phyloP scores from a whole-genome alignment of 1,140 invertebrate species.

The Trichonephila inaurata region DNA sequence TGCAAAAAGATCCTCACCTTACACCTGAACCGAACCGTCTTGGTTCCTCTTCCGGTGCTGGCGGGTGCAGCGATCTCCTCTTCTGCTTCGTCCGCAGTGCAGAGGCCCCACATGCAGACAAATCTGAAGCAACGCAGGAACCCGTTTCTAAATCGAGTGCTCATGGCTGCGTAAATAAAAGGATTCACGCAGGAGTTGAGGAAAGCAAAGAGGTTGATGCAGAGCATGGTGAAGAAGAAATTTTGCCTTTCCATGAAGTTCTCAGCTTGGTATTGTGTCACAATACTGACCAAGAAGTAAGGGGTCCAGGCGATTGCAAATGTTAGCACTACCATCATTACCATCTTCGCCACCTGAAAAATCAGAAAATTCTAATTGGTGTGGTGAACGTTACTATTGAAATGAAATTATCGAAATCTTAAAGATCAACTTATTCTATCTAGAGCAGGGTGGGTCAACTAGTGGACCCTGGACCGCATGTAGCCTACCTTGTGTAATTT shows the following conservation, averaged over 20 bases:
- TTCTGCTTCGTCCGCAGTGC: neutral
- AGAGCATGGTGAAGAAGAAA: constrained; percentile 82
- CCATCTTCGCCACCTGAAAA: constrained; percentile 81
- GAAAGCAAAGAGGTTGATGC: constrained; percentile 82
- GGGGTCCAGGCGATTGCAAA: constrained; percentile 82
- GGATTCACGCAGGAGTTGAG: constrained; percentile 83
- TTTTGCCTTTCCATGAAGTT: constrained; percentile 81
- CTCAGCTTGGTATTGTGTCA: constrained; percentile 80
- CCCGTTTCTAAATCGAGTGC: constrained; percentile 81
- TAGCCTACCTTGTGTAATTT: too few species aligned
- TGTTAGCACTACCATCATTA: constrained; percentile 81
- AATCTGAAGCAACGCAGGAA: constrained; percentile 77
- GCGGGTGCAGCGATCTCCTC: neutral
- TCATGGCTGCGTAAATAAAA: constrained; percentile 82
- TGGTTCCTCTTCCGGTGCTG: neutral
- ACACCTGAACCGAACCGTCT: neutral
- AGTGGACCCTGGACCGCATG: too few species aligned
- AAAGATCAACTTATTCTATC: too few species aligned
- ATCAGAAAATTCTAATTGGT: neutral
- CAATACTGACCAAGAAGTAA: constrained; percentile 81
- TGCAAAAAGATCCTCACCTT: neutral
- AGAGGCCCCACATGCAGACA: constrained; percentile 32
- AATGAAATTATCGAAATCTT: too few species aligned
- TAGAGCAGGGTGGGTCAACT: too few species aligned
- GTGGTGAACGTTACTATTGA: too few species aligned